Conservation (phyloP, 2,888 invertebrate genomes). For the Drosophila imparisetae region DNA sequence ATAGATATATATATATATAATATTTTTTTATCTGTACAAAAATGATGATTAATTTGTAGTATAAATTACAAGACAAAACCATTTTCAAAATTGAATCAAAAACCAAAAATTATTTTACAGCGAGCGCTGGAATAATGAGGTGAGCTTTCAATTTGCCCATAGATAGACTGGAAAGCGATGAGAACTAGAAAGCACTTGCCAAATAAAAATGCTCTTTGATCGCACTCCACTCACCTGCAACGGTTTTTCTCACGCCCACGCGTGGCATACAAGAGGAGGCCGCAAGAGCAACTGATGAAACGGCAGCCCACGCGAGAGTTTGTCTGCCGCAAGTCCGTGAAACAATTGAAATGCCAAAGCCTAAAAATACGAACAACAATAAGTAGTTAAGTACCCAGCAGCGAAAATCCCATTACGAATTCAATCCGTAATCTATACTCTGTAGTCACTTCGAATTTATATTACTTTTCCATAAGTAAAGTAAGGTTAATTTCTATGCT, state of each 20-base stretch:
- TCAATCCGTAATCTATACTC: background rate
- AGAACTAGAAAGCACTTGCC: constrained; percentile 16
- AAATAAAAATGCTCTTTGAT: constrained; percentile 15
- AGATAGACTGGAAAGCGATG: background rate
- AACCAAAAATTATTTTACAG: background rate
- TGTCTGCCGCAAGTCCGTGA: constrained; percentile 50
- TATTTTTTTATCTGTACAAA: background rate
- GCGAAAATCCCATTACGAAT: background rate
- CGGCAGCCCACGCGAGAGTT: constrained; percentile 61
- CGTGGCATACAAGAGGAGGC: constrained; percentile 3
- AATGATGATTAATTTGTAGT: background rate
- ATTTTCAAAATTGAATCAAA: background rate
- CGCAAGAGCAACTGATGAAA: constrained; percentile 14
- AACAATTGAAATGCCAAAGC: constrained; percentile 68
- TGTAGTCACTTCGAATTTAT: background rate
- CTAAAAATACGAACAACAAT: constrained; percentile 28
- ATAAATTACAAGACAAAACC: background rate
- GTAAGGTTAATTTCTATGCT: background rate
- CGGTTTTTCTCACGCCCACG: constrained; percentile 63
- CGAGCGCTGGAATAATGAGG: background rate
- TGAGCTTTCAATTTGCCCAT: background rate
- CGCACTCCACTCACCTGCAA: constrained; percentile 1
- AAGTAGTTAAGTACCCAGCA: background rate
- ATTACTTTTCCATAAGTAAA: background rate
- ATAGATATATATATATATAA: background rate